Evolutionary conservation across 2,113 vertebrate species (phyloP), one percentile per base, ranked within the genome.

Genomic region (Eudyptes chrysolophus): DNA sequence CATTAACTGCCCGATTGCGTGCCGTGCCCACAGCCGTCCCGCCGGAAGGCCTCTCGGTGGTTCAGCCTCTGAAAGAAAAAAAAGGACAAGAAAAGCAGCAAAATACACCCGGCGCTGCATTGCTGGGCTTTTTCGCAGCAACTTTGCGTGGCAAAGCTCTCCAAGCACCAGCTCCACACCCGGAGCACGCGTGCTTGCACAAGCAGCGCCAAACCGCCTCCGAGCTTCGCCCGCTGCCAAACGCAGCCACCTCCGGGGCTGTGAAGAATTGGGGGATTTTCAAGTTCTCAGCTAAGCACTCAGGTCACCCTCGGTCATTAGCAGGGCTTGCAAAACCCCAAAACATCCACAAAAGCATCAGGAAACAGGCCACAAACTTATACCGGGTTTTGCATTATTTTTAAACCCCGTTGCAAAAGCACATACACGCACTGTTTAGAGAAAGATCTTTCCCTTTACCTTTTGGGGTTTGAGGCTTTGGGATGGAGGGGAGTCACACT

Each of bases 401-500:
- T 49, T 30, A 21, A 49, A 18, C 4, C 34, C 27, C 20, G 2
- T 5, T 0, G 1, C 26, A 25, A 16, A 24, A 77, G n/a, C 24
- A 10, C 13, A 1, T 11, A 5, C 13, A 8, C 0, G 13, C 1
- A 0, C 16, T 20, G 9, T 6, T 91, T 12, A 21, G 72, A 10
- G 34, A 30, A 25, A 48, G 29, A 11, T 7, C 52, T 30, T 87
- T 46, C 34, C 7, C 61, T 21, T 52, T 9, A 29, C 30, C 25
- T 49, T 27, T 14, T 0, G 8, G 68, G 24, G 8, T 16, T 29
- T 27, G 42, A 64, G 26, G 64, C 13, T 80, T 69, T 29, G 26
- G 48, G 11, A 15, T 36, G 72, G 22, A 42, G 42, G 9, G 11
- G 22, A 64, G 36, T 19, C 72, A 15, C 26, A 5, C 22, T 2